Evolutionary conservation across 1,140 invertebrate species (phyloP).

Genomic region (Agrilus planipennis): DNA sequence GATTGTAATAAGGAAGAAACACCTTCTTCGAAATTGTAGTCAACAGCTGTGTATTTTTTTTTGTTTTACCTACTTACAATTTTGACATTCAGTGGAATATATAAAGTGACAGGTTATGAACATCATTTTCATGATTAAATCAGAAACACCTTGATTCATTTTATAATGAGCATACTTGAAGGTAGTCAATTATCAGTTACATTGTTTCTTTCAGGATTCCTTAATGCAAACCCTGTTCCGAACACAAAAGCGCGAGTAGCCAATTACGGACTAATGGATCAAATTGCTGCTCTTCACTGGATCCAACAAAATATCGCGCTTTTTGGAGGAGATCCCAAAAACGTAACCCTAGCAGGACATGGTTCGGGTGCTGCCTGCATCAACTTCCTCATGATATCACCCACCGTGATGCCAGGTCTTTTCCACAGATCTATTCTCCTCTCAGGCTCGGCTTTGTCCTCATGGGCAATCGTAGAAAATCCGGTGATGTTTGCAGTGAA

Average conservation of each 20-base stretch:
- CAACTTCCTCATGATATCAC: constrained; percentile 89
- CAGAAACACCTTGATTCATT: no score
- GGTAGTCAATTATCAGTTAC: not conserved
- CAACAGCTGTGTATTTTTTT: no score
- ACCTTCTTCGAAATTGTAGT: no score
- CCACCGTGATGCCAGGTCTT: constrained; percentile 76
- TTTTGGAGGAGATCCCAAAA: constrained; percentile 80
- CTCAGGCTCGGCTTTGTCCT: constrained; percentile 85
- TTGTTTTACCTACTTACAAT: no score
- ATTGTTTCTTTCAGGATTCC: constrained; percentile 51
- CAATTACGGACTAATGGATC: constrained; percentile 91
- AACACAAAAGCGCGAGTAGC: constrained; percentile 68
- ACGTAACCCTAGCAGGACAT: constrained; percentile 85
- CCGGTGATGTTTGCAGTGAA: constrained; percentile 75
- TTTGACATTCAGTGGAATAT: no score
- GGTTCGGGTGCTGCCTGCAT: constrained; percentile 91
- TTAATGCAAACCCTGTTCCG: constrained; percentile 72
- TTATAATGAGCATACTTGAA: no score
- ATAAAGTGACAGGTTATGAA: no score
- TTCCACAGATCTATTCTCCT: constrained; percentile 85
- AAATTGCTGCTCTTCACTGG: constrained; percentile 84
- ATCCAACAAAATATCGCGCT: constrained; percentile 82
- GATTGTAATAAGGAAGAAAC: no score
- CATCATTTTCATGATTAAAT: no score
- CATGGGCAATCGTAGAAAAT: constrained; percentile 87